Evolutionary conservation across 1,140 invertebrate genomes (phyloP), one percentile per base, ranked within the genome.

Genomic region (Lucilia cuprina): DNA sequence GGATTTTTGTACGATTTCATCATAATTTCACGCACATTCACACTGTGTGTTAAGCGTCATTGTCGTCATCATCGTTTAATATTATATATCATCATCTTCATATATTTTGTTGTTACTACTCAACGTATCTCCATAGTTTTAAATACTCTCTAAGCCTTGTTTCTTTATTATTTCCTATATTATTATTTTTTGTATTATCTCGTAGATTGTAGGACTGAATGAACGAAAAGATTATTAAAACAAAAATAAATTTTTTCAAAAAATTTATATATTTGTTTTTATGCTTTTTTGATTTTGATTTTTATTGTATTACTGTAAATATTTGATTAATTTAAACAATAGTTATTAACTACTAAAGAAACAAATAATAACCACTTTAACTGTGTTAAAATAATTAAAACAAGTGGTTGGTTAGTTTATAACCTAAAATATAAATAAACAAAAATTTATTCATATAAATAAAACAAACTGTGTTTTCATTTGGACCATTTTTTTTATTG

Each of bases 391-490:
- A 70, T 70, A 70, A 70, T 70, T 21, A 10, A 70, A 21, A 65
- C 60, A 55, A 55, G 50, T n/a, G 12, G 50, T 55, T 70, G n/a
- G 17, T 70, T 19, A 70, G n/a, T 70, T 70, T 70, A 21, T 70
- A 70, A 70, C 65, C 65, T 70, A 70, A 70, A 70, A 70, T 70
- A 70, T 70, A 70, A 70, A 70, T 10, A 70, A 70, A 70, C 21
- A 25, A 70, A 70, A 70, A 70, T 25, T 70, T 70, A 70, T 70
- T 70, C 65, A 70, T 70, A 21, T 10, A 70, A 70, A 70, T 10
- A 70, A 19, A 55, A 12, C 5, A 17, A 55, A 12, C 13, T 14
- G 65, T 21, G 9, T 70, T 19, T 70, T 70, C 10, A 70, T 70
- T 70, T n/a, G 13, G 5, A 60, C 5, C 5, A 41, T 41, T 41